Evolutionary conservation across 2,888 invertebrate genomes (phyloP).

Genomic region (Subacronicta megacephala): DNA sequence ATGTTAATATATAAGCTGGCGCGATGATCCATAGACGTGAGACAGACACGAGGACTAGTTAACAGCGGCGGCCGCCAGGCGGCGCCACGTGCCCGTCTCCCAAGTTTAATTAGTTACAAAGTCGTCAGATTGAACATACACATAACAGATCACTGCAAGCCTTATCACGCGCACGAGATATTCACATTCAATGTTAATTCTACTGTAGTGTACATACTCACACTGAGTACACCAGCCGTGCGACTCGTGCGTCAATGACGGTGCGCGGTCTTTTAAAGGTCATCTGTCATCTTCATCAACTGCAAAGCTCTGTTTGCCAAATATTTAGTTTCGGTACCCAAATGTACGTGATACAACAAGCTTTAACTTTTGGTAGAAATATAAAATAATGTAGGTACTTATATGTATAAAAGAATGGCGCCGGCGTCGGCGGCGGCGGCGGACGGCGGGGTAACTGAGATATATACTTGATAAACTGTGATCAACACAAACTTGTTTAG

Average conservation of each 20-base stretch:
- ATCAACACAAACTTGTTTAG: conserved; percentile 1
- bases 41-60: neutral
- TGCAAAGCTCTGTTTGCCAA: neutral
- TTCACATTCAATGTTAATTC: conserved; percentile 10
- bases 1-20: neutral
- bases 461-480: conserved; percentile 14
- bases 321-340: neutral
- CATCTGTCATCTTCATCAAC: too few relatives aligned
- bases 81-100: conserved; percentile 10
- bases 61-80: neutral
- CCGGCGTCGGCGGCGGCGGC: neutral
- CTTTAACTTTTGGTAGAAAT: conserved; percentile 7
- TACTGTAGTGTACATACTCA: neutral
- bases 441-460: conserved; percentile 15
- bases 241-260: too few relatives aligned
- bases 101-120: conserved; percentile 20
- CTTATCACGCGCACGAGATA: neutral
- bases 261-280: too few relatives aligned
- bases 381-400: too few relatives aligned
- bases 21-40: neutral
- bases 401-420: conserved; percentile 8
- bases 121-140: conserved; percentile 14
- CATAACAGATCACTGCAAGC: neutral
- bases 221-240: too few relatives aligned
- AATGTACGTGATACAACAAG: too few relatives aligned